phyloP scores from a whole-genome alignment of 1,140 invertebrate species.

The Condylostylus longicornis region DNA sequence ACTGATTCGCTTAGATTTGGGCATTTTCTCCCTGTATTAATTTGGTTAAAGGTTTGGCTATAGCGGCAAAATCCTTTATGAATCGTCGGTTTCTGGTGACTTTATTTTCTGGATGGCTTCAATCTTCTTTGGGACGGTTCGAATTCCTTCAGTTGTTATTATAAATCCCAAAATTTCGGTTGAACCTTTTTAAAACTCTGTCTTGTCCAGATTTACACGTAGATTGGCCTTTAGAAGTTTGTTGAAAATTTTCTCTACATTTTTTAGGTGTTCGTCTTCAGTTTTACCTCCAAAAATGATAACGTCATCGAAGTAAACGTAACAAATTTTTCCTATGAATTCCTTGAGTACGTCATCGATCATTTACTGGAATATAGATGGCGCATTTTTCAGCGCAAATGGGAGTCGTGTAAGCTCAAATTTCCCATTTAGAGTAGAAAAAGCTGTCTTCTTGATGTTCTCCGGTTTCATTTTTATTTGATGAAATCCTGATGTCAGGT shows the following conservation, averaged over 20 bases:
- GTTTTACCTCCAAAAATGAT: slow-evolving; percentile 7
- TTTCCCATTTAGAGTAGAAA: slow-evolving; percentile 24
- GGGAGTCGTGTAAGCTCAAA: slow-evolving; percentile 27
- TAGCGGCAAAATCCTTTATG: slow-evolving; percentile 3
- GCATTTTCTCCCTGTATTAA: slow-evolving; percentile 3
- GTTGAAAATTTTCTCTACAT: slow-evolving; percentile 1
- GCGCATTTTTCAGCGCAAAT: slow-evolving; percentile 29
- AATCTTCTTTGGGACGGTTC: slow-evolving; percentile 2
- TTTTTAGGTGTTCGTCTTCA: neutral
- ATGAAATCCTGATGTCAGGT: slow-evolving; percentile 34
- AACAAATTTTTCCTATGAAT: slow-evolving; percentile 14
- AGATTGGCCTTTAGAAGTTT: neutral
- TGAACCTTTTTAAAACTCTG: slow-evolving; percentile 5
- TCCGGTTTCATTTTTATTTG: slow-evolving; percentile 25
- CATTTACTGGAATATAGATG: slow-evolving; percentile 30
- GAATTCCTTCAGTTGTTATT: slow-evolving; percentile 1
- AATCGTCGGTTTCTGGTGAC: slow-evolving; percentile 1
- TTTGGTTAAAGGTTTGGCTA: slow-evolving; percentile 5
- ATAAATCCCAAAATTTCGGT: slow-evolving; percentile 3
- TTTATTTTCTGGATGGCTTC: neutral
- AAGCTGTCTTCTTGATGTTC: slow-evolving; percentile 26
- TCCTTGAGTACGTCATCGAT: slow-evolving; percentile 28
- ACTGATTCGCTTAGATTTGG: slow-evolving; percentile 5
- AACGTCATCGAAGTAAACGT: slow-evolving; percentile 23
- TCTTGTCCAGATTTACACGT: slow-evolving; percentile 3